These are phyloP conservation scores for Callaeas wilsoni DNA, from an alignment of 2,113 vertebrate species.

Conservation along the genomic window DNA sequence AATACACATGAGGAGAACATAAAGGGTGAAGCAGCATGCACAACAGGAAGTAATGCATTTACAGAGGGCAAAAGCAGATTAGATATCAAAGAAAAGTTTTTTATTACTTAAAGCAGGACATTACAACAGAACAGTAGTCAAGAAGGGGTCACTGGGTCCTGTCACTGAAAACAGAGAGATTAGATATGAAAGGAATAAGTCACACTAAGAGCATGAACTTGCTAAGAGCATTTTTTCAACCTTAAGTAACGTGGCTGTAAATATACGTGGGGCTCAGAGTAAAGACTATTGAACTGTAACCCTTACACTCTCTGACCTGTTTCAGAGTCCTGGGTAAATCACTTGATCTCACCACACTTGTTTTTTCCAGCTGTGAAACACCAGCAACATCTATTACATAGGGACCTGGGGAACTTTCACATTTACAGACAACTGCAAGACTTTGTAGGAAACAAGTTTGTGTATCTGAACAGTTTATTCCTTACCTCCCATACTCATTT, in stretches of 20 bases:
- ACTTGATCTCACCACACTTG: conserved; percentile 3
- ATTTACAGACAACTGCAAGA: not conserved
- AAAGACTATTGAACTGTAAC: conserved; percentile 26
- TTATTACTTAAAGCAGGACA: conserved; percentile 19
- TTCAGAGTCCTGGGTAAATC: conserved; percentile 20
- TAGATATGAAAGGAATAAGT: conserved; percentile 36
- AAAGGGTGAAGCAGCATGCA: not conserved
- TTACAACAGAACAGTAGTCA: conserved; percentile 22
- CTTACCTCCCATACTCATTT: not conserved
- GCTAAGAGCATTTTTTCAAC: conserved; percentile 47
- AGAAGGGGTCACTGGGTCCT: not conserved
- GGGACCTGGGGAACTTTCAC: not conserved
- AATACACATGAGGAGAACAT: not conserved
- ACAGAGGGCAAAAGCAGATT: not conserved
- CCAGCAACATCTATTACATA: not conserved
- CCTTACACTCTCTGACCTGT: not conserved
- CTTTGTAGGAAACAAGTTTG: rapidly evolving
- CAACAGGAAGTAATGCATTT: conserved; percentile 20
- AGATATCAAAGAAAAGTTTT: conserved; percentile 15
- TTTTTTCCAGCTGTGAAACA: conserved; percentile 36
- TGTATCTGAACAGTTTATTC: not conserved
- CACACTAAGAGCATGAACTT: conserved; percentile 1
- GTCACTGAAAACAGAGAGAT: conserved; percentile 11
- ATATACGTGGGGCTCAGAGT: not conserved
- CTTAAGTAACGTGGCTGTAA: conserved; percentile 29